phyloP scores from a whole-genome alignment of 2,888 invertebrate genomes.

The Blastobasis lacticolella region DNA sequence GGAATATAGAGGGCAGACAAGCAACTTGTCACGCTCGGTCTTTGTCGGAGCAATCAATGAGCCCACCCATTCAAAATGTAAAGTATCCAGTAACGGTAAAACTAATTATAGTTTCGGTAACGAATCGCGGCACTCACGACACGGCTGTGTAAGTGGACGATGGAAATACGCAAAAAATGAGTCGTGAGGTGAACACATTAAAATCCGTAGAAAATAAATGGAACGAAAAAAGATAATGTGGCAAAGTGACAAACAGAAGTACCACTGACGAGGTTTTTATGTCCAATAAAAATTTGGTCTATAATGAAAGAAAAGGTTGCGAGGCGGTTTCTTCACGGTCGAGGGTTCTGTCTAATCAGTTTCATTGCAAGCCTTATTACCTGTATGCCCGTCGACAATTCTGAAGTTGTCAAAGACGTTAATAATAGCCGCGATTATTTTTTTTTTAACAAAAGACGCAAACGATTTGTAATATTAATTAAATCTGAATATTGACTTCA shows the following conservation, averaged over 20 bases:
- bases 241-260: constrained; percentile 25
- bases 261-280: constrained; percentile 9
- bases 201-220: constrained; percentile 38
- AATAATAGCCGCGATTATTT: no score
- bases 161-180: constrained; percentile 52
- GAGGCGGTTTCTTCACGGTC: not conserved
- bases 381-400: no score
- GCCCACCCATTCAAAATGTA: constrained; percentile 51
- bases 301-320: not conserved
- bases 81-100: constrained; percentile 58
- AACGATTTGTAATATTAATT: no score
- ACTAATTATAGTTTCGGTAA: constrained; percentile 61
- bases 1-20: constrained; percentile 40
- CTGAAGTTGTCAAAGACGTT: no score
- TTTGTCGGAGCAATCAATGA: constrained; percentile 36
- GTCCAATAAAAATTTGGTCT: constrained; percentile 15
- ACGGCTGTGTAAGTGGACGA: constrained; percentile 39
- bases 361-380: no score
- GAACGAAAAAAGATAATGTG: constrained; percentile 33
- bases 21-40: constrained; percentile 40
- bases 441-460: no score
- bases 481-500: no score
- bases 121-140: constrained; percentile 62
- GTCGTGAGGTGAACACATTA: constrained; percentile 53
- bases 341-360: not conserved